Evolutionary conservation across 1,140 invertebrate species (phyloP).

Genomic region (Agrypnia vestita): DNA sequence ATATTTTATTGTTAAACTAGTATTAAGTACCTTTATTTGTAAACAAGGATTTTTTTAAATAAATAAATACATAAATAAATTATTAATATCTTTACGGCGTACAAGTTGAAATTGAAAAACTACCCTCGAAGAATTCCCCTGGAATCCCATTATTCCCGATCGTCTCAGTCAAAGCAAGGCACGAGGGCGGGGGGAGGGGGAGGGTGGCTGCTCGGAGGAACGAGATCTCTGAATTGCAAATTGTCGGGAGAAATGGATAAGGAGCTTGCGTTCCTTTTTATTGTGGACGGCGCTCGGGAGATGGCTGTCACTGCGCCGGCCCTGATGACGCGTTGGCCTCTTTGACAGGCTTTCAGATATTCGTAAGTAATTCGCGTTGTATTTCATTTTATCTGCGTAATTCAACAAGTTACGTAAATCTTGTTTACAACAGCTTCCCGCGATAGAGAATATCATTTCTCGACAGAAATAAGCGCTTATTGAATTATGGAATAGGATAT

Average conservation of each 20-base stretch:
- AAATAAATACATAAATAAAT: no score
- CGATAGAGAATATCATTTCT: no score
- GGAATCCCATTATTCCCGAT: slow-evolving; percentile 12
- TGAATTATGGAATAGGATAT: no score
- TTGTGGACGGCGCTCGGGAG: not conserved
- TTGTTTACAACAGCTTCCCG: no score
- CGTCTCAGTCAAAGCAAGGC: slow-evolving; percentile 12
- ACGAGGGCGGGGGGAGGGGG: not conserved
- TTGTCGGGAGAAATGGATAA: slow-evolving; percentile 7
- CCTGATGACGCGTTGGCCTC: not conserved
- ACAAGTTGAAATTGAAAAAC: not conserved
- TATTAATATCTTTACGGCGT: no score
- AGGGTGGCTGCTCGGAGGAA: not conserved
- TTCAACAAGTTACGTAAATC: not conserved
- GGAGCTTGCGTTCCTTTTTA: not conserved
- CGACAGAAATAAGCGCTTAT: no score
- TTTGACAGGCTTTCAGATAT: not conserved
- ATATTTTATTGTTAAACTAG: no score
- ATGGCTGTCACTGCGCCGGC: not conserved
- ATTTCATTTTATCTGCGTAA: not conserved
- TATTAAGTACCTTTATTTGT: no score
- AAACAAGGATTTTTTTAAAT: no score
- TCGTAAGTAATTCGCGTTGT: not conserved
- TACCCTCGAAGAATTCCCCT: not conserved
- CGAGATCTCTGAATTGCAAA: slow-evolving; percentile 16